These are phyloP conservation scores for cat (Felis catus) DNA, from an alignment of 2,113 vertebrate species.

Conservation along the genomic window F.catus_Fca126_mat1.0 CM031424.1:63652501-63653000, in stretches of 20 bases:
- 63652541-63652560: conserved; percentile 42
- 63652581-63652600: conserved; percentile 57
- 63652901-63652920: conserved; percentile 1
- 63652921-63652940: not conserved
- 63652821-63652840: not conserved
- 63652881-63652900: not conserved
- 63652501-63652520: conserved; percentile 49
- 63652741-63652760: not conserved
- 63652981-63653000: not conserved
- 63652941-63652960: conserved; percentile 13
- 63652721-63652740: not conserved
- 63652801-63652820: not conserved
- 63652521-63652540: conserved; percentile 73
- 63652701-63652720: conserved; percentile 14
- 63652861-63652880: not conserved
- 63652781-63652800: not conserved
- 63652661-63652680: conserved; percentile 45
- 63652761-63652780: not conserved
- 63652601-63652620: conserved; percentile 75
- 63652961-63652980: conserved; percentile 25
- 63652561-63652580: conserved; percentile 61
- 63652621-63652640: conserved; percentile 64
- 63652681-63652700: not conserved
- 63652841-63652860: not conserved
- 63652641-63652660: conserved; percentile 62